Percentiles rank a stretch among this genome's conserved stretches.
Conservation (phyloP, 2,113 vertebrate species). For the Gallinago paraguaiae region DNA sequence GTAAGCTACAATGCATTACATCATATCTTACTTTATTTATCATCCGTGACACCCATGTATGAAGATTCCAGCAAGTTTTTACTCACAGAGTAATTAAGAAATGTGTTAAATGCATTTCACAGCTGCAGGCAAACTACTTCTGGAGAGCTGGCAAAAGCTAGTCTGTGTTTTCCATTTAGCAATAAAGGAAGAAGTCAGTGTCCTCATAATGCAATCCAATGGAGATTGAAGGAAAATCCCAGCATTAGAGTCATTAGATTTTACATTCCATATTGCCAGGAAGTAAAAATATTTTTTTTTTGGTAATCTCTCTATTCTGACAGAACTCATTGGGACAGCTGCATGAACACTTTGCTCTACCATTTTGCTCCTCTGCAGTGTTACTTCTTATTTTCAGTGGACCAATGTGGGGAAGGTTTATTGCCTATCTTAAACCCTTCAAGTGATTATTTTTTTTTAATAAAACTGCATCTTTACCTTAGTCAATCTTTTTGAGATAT, state of each 20-base stretch:
- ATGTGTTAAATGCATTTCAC: conserved; percentile 30
- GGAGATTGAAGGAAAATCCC: conserved; percentile 6
- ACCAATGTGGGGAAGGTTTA: background rate
- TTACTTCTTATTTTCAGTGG: background rate
- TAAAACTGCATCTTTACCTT: background rate
- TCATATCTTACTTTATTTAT: conserved; percentile 45
- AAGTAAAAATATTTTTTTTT: conserved; percentile 66
- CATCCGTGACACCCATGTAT: background rate
- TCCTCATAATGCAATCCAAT: conserved; percentile 19
- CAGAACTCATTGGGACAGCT: background rate
- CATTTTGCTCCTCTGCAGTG: background rate
- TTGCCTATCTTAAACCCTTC: background rate
- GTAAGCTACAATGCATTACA: conserved; percentile 15
- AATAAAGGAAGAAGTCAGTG: conserved; percentile 51
- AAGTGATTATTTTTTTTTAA: background rate
- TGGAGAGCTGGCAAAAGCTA: background rate
- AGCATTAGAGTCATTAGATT: conserved; percentile 56
- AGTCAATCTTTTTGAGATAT: background rate
- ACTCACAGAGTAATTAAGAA: background rate
- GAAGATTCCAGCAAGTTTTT: conserved; percentile 35
- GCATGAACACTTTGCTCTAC: background rate
- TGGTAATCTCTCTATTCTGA: background rate
- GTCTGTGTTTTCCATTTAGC: conserved; percentile 3
- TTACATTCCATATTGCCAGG: conserved; percentile 77
- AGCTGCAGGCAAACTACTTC: conserved; percentile 2